Conservation (phyloP, 2,888 invertebrate genomes). For the Ischnus inquisitorius region DNA sequence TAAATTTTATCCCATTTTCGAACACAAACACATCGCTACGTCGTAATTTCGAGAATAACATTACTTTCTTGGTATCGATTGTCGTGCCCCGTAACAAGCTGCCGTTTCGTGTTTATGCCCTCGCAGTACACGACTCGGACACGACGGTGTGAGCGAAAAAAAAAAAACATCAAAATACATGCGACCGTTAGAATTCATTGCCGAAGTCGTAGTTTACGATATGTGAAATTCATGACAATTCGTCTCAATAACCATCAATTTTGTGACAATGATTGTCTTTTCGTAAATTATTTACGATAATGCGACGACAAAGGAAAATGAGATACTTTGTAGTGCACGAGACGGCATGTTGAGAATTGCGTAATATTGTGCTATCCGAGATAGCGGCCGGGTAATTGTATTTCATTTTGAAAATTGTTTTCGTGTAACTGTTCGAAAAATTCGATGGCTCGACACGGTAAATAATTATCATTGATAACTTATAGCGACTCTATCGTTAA, state of each 20-base stretch:
- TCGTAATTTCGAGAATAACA: not conserved
- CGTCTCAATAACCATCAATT: no score
- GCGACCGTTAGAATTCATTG: not conserved
- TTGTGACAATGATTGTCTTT: no score
- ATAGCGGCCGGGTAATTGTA: not conserved
- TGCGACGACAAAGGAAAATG: no score
- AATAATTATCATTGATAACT: no score
- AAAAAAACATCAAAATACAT: not conserved
- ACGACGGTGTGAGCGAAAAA: not conserved
- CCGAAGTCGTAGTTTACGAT: not conserved
- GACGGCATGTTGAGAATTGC: not conserved
- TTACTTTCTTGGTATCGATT: not conserved
- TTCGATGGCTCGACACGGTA: no score
- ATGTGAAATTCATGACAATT: not conserved
- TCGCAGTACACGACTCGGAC: not conserved
- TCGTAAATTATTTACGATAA: no score
- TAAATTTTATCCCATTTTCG: conserved; percentile 14
- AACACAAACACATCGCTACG: not conserved
- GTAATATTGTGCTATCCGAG: not conserved
- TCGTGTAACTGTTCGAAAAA: not conserved
- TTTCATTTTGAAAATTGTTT: not conserved
- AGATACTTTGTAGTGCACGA: not conserved
- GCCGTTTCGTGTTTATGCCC: not conserved
- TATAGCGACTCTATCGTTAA: no score
- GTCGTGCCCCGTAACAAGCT: not conserved